Base-by-base conservation (phyloP, 2,888 invertebrate species). In the Eristalis pertinax region DNA sequence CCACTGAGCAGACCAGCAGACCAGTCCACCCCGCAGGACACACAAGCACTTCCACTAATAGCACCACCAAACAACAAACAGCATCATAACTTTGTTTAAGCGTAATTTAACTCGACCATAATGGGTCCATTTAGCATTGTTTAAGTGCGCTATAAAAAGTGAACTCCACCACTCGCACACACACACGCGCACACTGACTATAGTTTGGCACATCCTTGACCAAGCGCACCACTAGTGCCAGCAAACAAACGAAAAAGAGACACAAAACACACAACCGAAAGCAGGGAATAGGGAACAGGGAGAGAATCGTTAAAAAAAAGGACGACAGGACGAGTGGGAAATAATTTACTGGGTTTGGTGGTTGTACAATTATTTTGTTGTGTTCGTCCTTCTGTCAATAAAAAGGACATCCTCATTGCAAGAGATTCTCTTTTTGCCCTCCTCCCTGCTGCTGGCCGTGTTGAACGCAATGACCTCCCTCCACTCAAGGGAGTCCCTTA, bases 91-190 rank as follows among this genome's bases (percentile, higher is more conserved):
- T 89, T 89, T 89, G 89, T 89, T 89, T 89, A 89, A 89, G 88
- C 89, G 89, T 89, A 89, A 89, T 89, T 89, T 89, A 89, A 89
- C 89, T 89, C 88, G 86, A 89, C 89, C 89, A 86, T 89, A 89
- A 89, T 89, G 89, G 89, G 84, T 84, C 88, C 88, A 89, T 89
- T 89, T 89, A 85, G 88, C 62, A 85, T 87, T 87, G 84, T 87
- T 80, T 87, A 84, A 84, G 84, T 79, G 79, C 79, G 76, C 87
- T 87, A 84, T 87, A 87, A 87, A 87, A 87, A 87, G 62, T 32
- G 78, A 76, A 67, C 65, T 67, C 65, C 38, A 75, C 41, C 63
- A 64, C 58, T n/a, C 76, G 68, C 60, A 58, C 43, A 29, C 56
- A 5, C 13, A 4, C n/a, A 15, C n/a, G 32, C 8, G 38, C 43